phyloP scores from a whole-genome alignment of 2,113 vertebrate genomes.

The Tachuris rubrigastra region DNA sequence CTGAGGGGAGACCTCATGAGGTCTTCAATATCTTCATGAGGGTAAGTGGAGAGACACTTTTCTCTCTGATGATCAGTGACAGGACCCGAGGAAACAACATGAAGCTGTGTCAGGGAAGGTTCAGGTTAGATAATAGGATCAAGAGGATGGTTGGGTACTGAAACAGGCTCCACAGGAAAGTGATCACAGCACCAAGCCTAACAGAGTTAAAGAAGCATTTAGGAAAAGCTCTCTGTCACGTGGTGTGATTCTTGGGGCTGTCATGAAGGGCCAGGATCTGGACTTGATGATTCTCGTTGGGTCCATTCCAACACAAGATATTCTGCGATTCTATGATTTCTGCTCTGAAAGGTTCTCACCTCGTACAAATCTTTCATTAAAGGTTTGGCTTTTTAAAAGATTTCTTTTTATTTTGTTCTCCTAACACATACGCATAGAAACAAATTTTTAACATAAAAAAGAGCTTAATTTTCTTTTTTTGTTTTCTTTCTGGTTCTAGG shows the following conservation, averaged over 20 bases:
- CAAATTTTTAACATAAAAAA: background rate
- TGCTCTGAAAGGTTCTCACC: background rate
- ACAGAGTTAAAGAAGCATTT: background rate
- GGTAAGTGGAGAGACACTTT: too few species aligned
- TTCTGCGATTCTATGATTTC: background rate
- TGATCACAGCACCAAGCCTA: background rate
- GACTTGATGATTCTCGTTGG: background rate
- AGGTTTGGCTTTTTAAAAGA: background rate
- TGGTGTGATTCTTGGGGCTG: background rate
- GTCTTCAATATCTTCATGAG: background rate
- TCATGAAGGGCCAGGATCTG: background rate
- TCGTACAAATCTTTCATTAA: background rate
- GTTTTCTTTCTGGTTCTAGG: background rate
- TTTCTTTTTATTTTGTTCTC: background rate
- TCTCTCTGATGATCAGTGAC: background rate
- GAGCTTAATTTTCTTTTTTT: accelerated
- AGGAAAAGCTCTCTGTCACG: background rate
- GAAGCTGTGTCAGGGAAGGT: background rate
- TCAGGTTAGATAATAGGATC: background rate
- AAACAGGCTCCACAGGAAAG: background rate
- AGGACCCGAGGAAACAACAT: background rate
- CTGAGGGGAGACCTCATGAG: background rate
- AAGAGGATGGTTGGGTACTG: background rate
- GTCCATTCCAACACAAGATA: background rate
- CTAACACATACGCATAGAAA: background rate